Evolutionary conservation across 2,888 invertebrate species (phyloP), one percentile per base, ranked within the genome.

Genomic region (Parnassius orleans): DNA sequence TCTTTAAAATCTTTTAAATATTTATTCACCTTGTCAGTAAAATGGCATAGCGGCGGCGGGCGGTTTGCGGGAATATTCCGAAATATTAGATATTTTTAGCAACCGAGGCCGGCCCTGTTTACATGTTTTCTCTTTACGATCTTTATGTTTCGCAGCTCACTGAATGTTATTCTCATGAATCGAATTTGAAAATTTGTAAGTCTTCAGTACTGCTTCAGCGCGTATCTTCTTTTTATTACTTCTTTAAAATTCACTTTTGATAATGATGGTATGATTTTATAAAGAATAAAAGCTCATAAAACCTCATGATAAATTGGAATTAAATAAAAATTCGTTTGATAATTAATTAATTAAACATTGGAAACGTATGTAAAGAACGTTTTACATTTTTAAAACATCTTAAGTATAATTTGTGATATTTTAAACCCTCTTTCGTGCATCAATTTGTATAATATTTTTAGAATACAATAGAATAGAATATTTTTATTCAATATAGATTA

Each of bases 31-130:
- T 72, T 71, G 73, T 72, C 64, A 66, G 60, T 53, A 44, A 53
- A 50, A 54, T 44, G 55, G 61, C 43, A 47, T 47, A 14, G 47
- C 71, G 73, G 66, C 69, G 73, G 66, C 70, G 73, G 72, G 66
- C 73, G 72, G 75, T 67, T 9, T 41, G 76, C 73, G 72, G 81
- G 83, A 87, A 86, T 86, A 86, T 87, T 85, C 85, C 79, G 79
- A 84, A 86, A 84, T 83, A 80, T 80, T 73, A 63, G 65, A 68
- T 90, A 89, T 87, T 83, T 88, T 84, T 87, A 86, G 84, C 77
- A 53, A 24, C 54, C 86, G 89, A 88, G 90, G 90, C 72, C 86
- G 83, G 69, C 76, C 79, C 83, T 90, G 90, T 90, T 89, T 89
- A 89, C 85, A 83, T 83, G 78, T 82, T 83, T 79, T 77, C 77